Percentiles rank a stretch among this genome's conserved stretches.
phyloP scores from a whole-genome alignment of 2,888 invertebrate genomes.

The Sminthurinus aureus region DNA sequence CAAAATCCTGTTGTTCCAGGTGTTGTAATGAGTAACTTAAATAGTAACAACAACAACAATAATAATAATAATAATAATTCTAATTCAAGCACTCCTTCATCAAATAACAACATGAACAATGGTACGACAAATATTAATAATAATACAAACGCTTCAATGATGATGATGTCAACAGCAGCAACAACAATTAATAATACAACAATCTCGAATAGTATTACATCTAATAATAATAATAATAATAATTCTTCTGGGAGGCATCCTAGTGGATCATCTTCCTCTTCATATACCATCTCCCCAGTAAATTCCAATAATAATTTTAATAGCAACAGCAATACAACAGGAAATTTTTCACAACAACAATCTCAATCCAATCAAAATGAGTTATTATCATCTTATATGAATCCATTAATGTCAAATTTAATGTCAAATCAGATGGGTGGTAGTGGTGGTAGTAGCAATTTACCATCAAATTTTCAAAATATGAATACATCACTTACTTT shows the following conservation, averaged over 20 bases:
- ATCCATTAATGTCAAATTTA: conserved; percentile 29
- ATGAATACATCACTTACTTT: conserved; percentile 34
- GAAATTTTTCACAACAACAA: conserved; percentile 15
- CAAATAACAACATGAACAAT: neutral
- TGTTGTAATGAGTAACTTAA: conserved; percentile 42
- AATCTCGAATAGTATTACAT: neutral
- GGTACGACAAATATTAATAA: neutral
- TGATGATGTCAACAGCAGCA: neutral
- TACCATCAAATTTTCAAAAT: conserved; percentile 25
- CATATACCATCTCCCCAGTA: conserved; percentile 54
- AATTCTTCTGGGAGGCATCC: conserved; percentile 40
- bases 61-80: neutral
- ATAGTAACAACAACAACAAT: conserved; percentile 14
- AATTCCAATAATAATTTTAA: neutral
- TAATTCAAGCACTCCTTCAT: neutral
- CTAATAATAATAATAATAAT: conserved; percentile 3
- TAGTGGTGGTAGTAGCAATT: neutral
- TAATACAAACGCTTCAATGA: neutral
- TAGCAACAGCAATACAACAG: neutral
- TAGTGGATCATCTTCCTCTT: conserved; percentile 31
- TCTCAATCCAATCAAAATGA: conserved; percentile 30
- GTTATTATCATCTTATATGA: conserved; percentile 40
- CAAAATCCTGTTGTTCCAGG: conserved; percentile 42
- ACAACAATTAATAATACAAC: neutral
- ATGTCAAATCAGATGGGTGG: conserved; percentile 23